Evolutionary conservation across 1,140 invertebrate species (phyloP).

Genomic region (Drosophila eugracilis): DNA sequence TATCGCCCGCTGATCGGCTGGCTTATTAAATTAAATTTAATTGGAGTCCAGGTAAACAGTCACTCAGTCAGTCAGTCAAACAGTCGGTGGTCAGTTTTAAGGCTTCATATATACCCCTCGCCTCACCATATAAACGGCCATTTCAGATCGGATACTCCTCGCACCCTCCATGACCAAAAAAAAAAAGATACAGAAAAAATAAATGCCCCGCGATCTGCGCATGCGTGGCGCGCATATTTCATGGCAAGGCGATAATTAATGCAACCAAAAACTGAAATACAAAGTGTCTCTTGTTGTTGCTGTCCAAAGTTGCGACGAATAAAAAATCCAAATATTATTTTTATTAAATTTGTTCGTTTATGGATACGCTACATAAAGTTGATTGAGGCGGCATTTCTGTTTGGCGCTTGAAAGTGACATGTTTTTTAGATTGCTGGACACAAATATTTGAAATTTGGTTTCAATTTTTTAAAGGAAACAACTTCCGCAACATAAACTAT

Average conservation of each 20-base stretch:
- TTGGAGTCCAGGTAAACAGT: constrained; percentile 76
- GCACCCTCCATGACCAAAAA: constrained; percentile 15
- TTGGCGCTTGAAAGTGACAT: too few relatives aligned
- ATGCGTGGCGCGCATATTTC: constrained; percentile 81
- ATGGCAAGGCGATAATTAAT: constrained; percentile 83
- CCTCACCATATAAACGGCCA: constrained; percentile 52
- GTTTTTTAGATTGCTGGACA: neutral
- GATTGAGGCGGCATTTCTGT: constrained; percentile 17
- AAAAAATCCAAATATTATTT: constrained; percentile 54
- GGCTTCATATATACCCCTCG: constrained; percentile 18
- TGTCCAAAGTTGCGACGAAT: constrained; percentile 37
- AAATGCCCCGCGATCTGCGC: constrained; percentile 54
- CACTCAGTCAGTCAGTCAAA: constrained; percentile 60
- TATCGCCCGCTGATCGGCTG: constrained; percentile 62
- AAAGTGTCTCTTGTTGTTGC: constrained; percentile 65
- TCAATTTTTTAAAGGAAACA: neutral
- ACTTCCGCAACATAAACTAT: neutral
- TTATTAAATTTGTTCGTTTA: constrained; percentile 76
- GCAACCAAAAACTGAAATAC: constrained; percentile 78
- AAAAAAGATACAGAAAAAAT: constrained; percentile 6
- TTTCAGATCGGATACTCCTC: constrained; percentile 16
- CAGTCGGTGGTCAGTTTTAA: constrained; percentile 36
- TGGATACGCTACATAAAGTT: constrained; percentile 47
- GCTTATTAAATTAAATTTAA: constrained; percentile 70
- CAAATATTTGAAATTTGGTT: neutral